Percentiles rank a stretch among this genome's conserved stretches.
Conservation (phyloP, 2,888 invertebrate genomes). For the Trissolcus japonicus region DNA sequence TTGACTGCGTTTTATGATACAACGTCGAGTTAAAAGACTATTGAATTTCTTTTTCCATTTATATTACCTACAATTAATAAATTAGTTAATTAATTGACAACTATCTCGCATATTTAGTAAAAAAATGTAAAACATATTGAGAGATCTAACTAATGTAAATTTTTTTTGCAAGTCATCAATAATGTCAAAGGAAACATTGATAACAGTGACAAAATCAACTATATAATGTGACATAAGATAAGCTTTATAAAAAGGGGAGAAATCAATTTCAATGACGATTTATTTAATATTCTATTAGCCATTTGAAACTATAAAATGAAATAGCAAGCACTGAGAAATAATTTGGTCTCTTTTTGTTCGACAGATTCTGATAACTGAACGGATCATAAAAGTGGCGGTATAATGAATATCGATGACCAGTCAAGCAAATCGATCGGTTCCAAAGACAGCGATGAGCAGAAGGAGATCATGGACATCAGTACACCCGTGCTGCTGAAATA, state of each 20-base stretch:
- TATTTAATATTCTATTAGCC: no score
- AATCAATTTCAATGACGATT: no score
- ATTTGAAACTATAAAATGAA: background rate
- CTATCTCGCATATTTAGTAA: no score
- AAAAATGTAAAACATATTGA: no score
- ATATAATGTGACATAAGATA: slow-evolving; percentile 5
- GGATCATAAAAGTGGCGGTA: slow-evolving; percentile 7
- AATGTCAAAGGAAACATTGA: slow-evolving; percentile 1
- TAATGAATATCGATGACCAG: slow-evolving; percentile 48
- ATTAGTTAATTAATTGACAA: no score
- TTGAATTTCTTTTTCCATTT: no score
- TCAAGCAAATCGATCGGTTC: slow-evolving; percentile 54
- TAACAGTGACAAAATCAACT: slow-evolving; percentile 6
- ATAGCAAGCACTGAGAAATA: background rate
- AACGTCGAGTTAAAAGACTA: no score
- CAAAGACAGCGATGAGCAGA: slow-evolving; percentile 69
- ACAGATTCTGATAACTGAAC: slow-evolving; percentile 31
- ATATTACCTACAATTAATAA: no score
- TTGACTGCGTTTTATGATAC: no score
- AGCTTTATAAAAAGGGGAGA: background rate
- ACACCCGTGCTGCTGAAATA: slow-evolving; percentile 68
- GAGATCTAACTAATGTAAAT: no score
- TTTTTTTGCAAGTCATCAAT: no score
- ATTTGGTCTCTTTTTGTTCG: slow-evolving; percentile 13
- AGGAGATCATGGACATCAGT: slow-evolving; percentile 73